A percentile compares a stretch with the other conserved stretches of the same genome.
phyloP scores from a whole-genome alignment of 2,888 invertebrate species.

The Euzetes globulus region DNA sequence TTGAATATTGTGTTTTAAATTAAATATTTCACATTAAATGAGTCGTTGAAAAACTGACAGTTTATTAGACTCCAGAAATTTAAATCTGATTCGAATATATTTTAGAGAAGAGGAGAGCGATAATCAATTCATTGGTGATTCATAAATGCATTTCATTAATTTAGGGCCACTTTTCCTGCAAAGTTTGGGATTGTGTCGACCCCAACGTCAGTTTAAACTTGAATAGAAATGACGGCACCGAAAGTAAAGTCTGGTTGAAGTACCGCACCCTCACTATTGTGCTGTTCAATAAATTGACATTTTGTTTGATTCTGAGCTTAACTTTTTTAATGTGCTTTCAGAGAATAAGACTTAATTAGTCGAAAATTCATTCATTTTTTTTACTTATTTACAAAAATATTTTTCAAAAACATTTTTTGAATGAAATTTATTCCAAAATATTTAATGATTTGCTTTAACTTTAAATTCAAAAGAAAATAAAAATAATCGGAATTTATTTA shows the following conservation, averaged over 20 bases:
- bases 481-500: background rate
- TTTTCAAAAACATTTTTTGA: too few species aligned
- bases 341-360: background rate
- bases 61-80: background rate
- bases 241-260: background rate
- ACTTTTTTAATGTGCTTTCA: background rate
- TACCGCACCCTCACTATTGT: constrained; percentile 19
- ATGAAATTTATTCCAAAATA: too few species aligned
- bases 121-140: constrained; percentile 23
- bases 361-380: background rate
- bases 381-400: too few species aligned
- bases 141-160: constrained; percentile 23
- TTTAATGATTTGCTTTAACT: too few species aligned
- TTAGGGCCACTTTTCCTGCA: background rate
- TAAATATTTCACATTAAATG: constrained; percentile 2
- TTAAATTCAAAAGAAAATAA: too few species aligned
- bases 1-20: background rate
- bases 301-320: background rate
- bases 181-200: background rate
- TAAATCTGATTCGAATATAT: background rate
- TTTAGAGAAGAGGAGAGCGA: background rate
- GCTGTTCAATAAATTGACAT: background rate
- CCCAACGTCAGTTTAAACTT: background rate
- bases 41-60: background rate
- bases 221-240: background rate